Evolutionary conservation across 2,113 vertebrate species (phyloP), one percentile per base, ranked within the genome.

Genomic region (Pelobates fuscus): DNA sequence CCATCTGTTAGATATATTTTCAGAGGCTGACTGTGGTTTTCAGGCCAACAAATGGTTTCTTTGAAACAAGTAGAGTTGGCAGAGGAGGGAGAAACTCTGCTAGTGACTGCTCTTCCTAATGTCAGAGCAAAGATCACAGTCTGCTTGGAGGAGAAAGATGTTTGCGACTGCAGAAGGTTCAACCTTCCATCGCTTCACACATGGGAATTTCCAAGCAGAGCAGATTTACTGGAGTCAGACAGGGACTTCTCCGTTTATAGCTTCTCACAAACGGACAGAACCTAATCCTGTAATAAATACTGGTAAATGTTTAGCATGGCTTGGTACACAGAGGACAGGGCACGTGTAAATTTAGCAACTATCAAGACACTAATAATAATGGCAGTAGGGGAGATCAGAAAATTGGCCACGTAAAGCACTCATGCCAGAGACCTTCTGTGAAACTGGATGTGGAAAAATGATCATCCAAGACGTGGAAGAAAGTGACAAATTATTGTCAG

Each of bases 1-100:
- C 64, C 73, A 77, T 77, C 73, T 77, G 73, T 68, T 49, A 30
- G 64, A 68, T 61, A 65, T 67, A 77, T 77, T 77, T 68, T 68
- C 41, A 49, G 46, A 52, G 43, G n/a, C 26, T 74, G 21, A 11
- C 41, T 43, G 18, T 64, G 46, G 54, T 65, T 57, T 37, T 24
- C 55, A 68, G 73, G 64, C 73, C 64, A 77, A 20, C 37, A 60
- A 66, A 44, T 24, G 14, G 8, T 66, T 67, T 60, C 24, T 68
- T 52, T 68, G 26, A 59, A 68, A 77, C 37, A 68, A 68, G 64
- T 68, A 54, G 37, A 61, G 37, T 68, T 77, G 73, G 73, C 73
- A 77, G 55, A 54, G 58, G 20, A 52, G 32, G 20, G 59, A 27
- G 18, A 59, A 60, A 61, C 44, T 37, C 30, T 59, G 55, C n/a